Evolutionary conservation across 2,797 vertebrate species (phyloP), one percentile per base, ranked within the genome.

Genomic region (Helostoma temminkii): DNA sequence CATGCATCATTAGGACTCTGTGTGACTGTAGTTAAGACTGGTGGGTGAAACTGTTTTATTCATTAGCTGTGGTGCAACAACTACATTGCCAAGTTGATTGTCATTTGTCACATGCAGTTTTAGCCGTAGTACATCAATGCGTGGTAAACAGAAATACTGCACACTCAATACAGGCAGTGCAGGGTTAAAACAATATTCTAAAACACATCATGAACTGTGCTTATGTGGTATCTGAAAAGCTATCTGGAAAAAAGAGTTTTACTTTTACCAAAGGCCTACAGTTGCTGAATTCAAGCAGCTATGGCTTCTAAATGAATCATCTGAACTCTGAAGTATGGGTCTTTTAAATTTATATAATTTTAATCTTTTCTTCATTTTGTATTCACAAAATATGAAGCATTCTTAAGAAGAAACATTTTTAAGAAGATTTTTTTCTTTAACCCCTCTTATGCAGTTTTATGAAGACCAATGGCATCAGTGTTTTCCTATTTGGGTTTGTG

Each of bases 21-120:
- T 64, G 71, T 50, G 49, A 71, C 55, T 63, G 24, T 65, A 50
- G 43, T 73, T 63, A 47, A 41, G 60, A 71, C 37, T 58, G 28
- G 37, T 66, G 56, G 28, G 34, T 66, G 32, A 74, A 73, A 63
- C 24, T 19, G 32, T 30, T 52, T 28, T 63, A 68, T 69, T 77
- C 56, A 64, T 84, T 60, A 71, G 30, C 39, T 55, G 43, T 36
- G 62, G 43, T 43, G 34, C 48, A 71, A 64, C 45, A 36, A 36
- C 58, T 75, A 73, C 65, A 66, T 32, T 73, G 68, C 50, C 66
- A 65, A 63, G 59, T 58, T 71, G 58, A 76, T 55, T 68, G 48
- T 37, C 39, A 43, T 68, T 74, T 63, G 8, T 48, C 55, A 60
- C 34, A 50, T 47, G 18, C 26, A 18, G 25, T 75, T 80, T 66